Evolutionary conservation across 2,888 invertebrate species (phyloP), one percentile per base, ranked within the genome.

Genomic region (Agonopterix subpropinquella): DNA sequence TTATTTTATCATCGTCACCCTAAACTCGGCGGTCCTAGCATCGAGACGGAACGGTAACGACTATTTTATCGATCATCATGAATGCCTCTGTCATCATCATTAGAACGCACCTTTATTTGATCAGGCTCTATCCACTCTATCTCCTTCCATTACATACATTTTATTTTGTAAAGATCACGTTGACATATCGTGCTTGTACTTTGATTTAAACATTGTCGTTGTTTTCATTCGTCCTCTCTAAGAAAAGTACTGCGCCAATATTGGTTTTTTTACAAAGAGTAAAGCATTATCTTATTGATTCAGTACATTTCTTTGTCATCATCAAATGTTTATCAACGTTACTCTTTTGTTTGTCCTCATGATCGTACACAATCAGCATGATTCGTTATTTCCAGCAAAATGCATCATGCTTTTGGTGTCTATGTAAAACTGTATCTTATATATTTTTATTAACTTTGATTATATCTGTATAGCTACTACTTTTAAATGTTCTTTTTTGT

Each of bases 341-440:
- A 39, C 39, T n/a, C 10, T 39, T 70, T 76, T 78, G 66, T 74
- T 77, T 65, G 52, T 68, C 65, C 73, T 67, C 73, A 74, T 77
- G 47, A 65, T 65, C 62, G 68, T 77, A 77, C 78, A 81, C 80
- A 72, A 67, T 66, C 57, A 79, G 87, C 87, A 88, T 88, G 87
- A 78, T 68, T 75, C 75, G 77, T 77, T 68, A 67, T 75, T 80
- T 77, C 57, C 72, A 76, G 80, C 81, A 71, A 77, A 28, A 70
- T 81, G 85, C 84, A 79, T 87, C 86, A 87, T 85, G 87, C 87
- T 88, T 88, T 87, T 84, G 85, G 78, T 88, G 87, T 87, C 77
- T 82, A 80, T 77, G 77, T 69, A 61, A 75, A 67, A 65, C 5
- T 43, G 4, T 44, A 18, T 43, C 49, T n/a, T 47, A 43, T 43